These are phyloP conservation scores for Megatriorchis doriae DNA, from an alignment of 2,113 vertebrate species.

Conservation along the genomic window DNA sequence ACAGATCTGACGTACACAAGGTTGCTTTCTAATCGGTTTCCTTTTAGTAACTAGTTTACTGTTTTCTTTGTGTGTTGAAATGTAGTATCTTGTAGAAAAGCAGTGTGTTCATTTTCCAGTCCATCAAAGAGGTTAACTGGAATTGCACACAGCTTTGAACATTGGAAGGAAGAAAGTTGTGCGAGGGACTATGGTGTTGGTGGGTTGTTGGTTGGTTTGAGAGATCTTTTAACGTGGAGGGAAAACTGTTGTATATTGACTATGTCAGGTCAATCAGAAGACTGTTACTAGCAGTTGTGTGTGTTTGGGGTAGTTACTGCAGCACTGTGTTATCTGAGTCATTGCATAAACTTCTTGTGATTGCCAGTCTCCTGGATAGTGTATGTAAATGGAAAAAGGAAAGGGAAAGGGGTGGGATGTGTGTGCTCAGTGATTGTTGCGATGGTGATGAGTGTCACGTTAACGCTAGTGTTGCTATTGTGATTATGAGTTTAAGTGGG, in stretches of 20 bases:
- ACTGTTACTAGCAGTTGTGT: not conserved
- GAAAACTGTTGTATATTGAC: not conserved
- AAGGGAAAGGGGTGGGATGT: not conserved
- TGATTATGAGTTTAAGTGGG: not conserved
- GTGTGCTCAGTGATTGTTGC: not conserved
- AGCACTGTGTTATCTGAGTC: not conserved
- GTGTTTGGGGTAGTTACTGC: not conserved
- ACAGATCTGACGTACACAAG: not conserved
- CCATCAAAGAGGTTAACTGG: not conserved
- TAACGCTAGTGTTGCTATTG: not conserved
- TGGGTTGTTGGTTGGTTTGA: not conserved
- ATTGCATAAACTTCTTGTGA: not conserved
- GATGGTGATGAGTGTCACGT: rapidly evolving
- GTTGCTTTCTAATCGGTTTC: not conserved
- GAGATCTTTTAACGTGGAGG: not conserved
- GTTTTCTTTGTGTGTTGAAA: not conserved
- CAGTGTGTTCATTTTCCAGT: not conserved
- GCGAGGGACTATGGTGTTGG: not conserved
- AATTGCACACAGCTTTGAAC: not conserved
- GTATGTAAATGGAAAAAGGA: not conserved
- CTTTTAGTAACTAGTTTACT: not conserved
- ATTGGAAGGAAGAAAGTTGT: not conserved
- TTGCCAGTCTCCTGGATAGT: not conserved
- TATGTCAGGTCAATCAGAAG: not conserved
- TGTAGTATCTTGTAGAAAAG: not conserved